Conservation (phyloP, 2,888 invertebrate genomes). For the Cepaea hortensis region DNA sequence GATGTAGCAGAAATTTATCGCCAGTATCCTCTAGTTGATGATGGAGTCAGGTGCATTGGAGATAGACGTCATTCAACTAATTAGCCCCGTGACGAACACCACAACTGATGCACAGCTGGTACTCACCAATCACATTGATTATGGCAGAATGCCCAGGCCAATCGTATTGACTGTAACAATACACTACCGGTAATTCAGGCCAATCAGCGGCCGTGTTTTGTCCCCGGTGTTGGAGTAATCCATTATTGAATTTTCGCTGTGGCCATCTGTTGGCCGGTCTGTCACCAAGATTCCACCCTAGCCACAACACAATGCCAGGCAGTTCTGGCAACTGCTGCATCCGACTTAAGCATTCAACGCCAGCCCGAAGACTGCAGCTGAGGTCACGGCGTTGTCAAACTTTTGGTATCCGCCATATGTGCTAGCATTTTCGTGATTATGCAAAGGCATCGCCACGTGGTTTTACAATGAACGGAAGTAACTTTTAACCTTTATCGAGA, state of each 20-base stretch:
- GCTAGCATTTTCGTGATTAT: not conserved
- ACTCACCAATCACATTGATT: conserved; percentile 48
- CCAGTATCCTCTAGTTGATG: not conserved
- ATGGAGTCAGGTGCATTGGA: conserved; percentile 38
- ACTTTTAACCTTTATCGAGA: too few species aligned
- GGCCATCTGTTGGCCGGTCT: conserved; percentile 50
- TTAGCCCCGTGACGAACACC: conserved; percentile 39
- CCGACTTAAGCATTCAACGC: not conserved
- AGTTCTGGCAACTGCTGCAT: conserved; percentile 29
- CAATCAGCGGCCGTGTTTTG: conserved; percentile 43
- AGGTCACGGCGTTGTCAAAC: conserved; percentile 10
- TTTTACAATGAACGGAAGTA: too few species aligned
- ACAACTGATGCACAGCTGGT: conserved; percentile 47
- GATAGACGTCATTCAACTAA: conserved; percentile 45
- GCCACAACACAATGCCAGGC: conserved; percentile 27
- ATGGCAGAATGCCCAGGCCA: conserved; percentile 39
- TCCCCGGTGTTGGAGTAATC: conserved; percentile 42
- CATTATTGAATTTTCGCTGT: conserved; percentile 46
- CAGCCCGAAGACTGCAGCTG: not conserved
- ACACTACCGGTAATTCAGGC: conserved; percentile 37
- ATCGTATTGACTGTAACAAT: conserved; percentile 45
- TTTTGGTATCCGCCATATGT: not conserved
- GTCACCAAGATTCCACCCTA: conserved; percentile 44
- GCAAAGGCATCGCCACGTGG: not conserved
- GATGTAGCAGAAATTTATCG: conserved; percentile 28